Evolutionary conservation across 1,140 invertebrate species (phyloP).

Genomic region (Venturia canescens): DNA sequence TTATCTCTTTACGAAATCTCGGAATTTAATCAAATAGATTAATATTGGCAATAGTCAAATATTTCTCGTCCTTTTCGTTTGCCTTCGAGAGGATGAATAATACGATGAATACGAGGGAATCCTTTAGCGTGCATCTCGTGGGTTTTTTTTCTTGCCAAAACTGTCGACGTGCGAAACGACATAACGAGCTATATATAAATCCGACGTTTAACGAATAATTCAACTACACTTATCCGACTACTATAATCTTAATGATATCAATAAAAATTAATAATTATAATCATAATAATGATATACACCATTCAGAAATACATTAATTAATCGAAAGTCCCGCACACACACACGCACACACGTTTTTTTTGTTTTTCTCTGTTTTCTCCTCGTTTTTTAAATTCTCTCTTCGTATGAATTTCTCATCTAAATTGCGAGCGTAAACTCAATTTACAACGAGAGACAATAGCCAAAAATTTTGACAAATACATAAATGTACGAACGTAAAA

Average conservation of each 20-base stretch:
- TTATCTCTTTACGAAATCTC: background rate
- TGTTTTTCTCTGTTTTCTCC: background rate
- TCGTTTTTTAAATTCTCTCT: background rate
- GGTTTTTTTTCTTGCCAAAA: background rate
- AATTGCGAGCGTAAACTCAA: background rate
- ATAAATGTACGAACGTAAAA: constrained; percentile 21
- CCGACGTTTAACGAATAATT: constrained; percentile 36
- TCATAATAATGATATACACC: background rate
- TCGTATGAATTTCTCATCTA: background rate
- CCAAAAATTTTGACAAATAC: background rate
- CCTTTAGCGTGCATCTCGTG: background rate
- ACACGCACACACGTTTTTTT: background rate
- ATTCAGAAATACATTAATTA: constrained; percentile 18
- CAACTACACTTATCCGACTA: background rate
- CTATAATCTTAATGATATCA: background rate
- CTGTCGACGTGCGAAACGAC: background rate
- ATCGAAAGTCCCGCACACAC: background rate
- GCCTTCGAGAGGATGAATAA: constrained; percentile 1
- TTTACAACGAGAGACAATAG: background rate
- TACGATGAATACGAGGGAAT: constrained; percentile 18
- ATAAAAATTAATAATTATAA: background rate
- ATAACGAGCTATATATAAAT: constrained; percentile 13
- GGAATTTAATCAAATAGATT: no score
- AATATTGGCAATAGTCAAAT: background rate
- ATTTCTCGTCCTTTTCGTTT: background rate